These are phyloP conservation scores for Geococcyx californianus DNA, from an alignment of 2,113 vertebrate genomes.

Conservation along the genomic window DNA sequence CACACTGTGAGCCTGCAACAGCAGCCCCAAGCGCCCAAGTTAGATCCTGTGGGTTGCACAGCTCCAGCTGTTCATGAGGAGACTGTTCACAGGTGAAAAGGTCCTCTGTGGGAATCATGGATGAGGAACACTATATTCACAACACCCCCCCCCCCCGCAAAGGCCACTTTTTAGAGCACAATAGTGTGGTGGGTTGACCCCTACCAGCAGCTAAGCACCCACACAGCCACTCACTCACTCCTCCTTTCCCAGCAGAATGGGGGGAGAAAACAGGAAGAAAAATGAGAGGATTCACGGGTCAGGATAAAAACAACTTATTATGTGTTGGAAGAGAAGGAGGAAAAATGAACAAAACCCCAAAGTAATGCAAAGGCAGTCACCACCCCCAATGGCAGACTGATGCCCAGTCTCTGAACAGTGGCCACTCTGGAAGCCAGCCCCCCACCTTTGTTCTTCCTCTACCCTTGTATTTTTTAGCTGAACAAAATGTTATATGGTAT, in stretches of 20 bases:
- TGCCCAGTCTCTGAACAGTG: neutral
- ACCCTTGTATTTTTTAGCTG: neutral
- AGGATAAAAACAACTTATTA: neutral
- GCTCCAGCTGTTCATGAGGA: neutral
- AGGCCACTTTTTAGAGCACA: neutral
- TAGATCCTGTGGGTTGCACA: neutral
- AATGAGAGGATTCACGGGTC: neutral
- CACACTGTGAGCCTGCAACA: neutral
- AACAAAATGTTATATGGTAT: neutral
- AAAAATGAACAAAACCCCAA: neutral
- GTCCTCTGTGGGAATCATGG: neutral
- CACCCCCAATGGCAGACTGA: neutral
- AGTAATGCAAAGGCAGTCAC: neutral
- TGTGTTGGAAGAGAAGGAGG: neutral
- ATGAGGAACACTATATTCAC: neutral
- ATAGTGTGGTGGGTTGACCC: neutral
- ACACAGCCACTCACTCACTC: neutral
- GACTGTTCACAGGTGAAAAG: neutral
- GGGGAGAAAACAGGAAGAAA: neutral
- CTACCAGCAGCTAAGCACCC: neutral
- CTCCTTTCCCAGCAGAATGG: neutral
- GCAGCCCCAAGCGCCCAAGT: neutral
- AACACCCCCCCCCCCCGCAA: no score
- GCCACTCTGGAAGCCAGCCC: neutral
- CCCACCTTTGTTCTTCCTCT: neutral